phyloP scores from a whole-genome alignment of 2,797 vertebrate species.

The Saxicola maurus region DNA sequence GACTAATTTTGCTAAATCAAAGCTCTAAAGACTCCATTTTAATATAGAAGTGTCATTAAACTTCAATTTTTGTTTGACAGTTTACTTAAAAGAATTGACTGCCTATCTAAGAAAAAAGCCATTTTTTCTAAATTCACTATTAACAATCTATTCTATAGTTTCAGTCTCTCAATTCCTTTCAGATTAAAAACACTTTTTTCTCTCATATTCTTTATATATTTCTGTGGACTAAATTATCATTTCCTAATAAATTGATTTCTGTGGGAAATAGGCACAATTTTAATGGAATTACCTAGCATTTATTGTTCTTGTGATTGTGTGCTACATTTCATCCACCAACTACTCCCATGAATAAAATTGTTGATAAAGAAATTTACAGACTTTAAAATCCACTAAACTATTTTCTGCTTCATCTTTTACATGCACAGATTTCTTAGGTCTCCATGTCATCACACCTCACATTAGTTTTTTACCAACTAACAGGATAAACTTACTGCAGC shows the following conservation, averaged over 20 bases:
- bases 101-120: neutral
- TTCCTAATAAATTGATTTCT: neutral
- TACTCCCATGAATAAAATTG: neutral
- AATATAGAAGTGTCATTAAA: neutral
- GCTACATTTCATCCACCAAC: neutral
- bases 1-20: neutral
- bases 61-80: neutral
- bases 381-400: neutral
- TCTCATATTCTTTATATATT: neutral
- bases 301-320: neutral
- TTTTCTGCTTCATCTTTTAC: neutral
- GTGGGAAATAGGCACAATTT: neutral
- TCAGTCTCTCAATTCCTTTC: neutral
- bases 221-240: neutral
- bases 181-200: neutral
- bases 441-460: neutral
- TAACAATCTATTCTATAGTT: neutral
- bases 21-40: neutral
- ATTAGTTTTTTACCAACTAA: neutral
- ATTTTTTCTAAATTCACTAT: neutral
- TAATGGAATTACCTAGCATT: neutral
- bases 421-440: neutral
- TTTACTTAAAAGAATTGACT: neutral
- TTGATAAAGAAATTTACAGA: neutral
- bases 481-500: neutral